A percentile compares a stretch with the other conserved stretches of the same genome.
Conservation (phyloP, 1,140 invertebrate genomes). For the Druon quercuslanigerum region DNA sequence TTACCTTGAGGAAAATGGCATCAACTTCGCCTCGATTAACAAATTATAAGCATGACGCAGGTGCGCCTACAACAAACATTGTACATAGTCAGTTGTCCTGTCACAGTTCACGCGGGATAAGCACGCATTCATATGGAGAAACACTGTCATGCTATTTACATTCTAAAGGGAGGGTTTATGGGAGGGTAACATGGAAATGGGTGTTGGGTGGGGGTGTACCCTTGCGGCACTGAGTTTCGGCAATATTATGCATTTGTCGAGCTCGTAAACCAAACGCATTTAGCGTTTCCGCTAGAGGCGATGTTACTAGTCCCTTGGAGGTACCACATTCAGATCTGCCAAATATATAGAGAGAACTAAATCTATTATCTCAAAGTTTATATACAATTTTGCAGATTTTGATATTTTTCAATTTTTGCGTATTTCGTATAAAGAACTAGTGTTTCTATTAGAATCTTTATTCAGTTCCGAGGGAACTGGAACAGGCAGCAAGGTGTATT, state of each 20-base stretch:
- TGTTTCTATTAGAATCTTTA: no score
- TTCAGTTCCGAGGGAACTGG: no score
- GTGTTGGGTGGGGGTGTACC: constrained; percentile 38
- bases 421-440: no score
- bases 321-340: constrained; percentile 5
- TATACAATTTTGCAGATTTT: background rate
- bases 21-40: no score
- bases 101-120: constrained; percentile 52
- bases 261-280: constrained; percentile 57
- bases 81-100: constrained; percentile 39
- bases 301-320: constrained; percentile 9
- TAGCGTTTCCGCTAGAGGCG: constrained; percentile 47
- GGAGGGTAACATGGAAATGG: constrained; percentile 28
- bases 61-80: constrained; percentile 18
- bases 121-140: constrained; percentile 49
- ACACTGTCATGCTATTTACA: constrained; percentile 48
- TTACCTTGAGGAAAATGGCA: no score
- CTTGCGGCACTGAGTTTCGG: constrained; percentile 47
- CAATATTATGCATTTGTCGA: constrained; percentile 56
- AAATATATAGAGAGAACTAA: constrained; percentile 4
- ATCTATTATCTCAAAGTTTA: background rate
- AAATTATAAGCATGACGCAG: background rate
- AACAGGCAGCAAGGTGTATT: no score
- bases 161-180: constrained; percentile 43
- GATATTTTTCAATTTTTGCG: no score